Conservation (phyloP, 2,797 vertebrate species). For the Ctenosaura bakeri region DNA sequence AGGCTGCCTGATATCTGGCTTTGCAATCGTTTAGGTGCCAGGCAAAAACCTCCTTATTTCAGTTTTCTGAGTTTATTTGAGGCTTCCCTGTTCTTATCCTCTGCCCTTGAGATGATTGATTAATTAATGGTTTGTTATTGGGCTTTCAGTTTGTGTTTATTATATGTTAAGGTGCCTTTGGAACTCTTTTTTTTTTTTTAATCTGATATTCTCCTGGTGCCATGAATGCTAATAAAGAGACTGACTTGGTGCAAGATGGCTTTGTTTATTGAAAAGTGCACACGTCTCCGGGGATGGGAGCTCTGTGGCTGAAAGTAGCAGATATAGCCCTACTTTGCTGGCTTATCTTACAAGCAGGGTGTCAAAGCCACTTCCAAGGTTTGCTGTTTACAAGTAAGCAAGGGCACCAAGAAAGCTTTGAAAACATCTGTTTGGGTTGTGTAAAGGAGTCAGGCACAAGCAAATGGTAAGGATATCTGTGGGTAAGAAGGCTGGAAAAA, state of each 20-base stretch:
- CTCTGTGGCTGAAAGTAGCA: background rate
- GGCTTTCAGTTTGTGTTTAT: no score
- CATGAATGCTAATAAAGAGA: no score
- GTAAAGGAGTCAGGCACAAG: background rate
- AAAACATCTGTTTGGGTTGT: background rate
- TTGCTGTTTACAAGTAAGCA: background rate
- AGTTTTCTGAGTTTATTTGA: background rate
- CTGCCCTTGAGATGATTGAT: background rate
- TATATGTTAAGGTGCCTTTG: no score
- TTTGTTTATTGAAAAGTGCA: no score
- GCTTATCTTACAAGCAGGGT: background rate
- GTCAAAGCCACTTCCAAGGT: background rate
- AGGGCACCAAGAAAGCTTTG: background rate
- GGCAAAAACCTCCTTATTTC: background rate
- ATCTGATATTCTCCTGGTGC: no score
- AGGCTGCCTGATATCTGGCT: background rate
- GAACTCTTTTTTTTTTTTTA: no score
- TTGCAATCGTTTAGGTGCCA: background rate
- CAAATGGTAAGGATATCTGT: no score
- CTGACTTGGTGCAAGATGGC: background rate
- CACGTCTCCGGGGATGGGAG: background rate
- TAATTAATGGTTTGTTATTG: background rate
- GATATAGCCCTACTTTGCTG: background rate
- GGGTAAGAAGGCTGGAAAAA: background rate
- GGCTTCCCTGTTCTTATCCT: background rate